These are phyloP conservation scores for Aplocera efformata DNA, from an alignment of 2,888 invertebrate genomes.

Conservation along the genomic window DNA sequence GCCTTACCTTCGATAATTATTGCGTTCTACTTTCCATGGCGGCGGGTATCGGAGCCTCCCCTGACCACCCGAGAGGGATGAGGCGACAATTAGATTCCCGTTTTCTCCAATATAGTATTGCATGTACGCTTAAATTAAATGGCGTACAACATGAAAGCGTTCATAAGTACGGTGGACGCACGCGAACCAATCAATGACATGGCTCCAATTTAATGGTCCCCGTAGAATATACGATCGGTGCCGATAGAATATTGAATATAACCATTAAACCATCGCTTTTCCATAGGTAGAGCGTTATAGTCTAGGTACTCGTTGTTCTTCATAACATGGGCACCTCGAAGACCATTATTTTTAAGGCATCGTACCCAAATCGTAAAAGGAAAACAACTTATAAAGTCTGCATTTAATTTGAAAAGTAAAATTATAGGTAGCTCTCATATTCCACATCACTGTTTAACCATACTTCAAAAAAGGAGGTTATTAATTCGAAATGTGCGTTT, in stretches of 20 bases:
- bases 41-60: slow-evolving; percentile 56
- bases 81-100: slow-evolving; percentile 69
- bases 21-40: slow-evolving; percentile 71
- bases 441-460: too few species aligned
- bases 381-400: too few species aligned
- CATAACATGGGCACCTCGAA: too few species aligned
- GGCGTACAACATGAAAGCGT: slow-evolving; percentile 64
- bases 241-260: slow-evolving; percentile 51
- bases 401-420: too few species aligned
- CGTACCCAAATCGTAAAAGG: too few species aligned
- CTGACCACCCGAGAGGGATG: slow-evolving; percentile 56
- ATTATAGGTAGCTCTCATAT: too few species aligned
- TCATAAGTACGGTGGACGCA: slow-evolving; percentile 56
- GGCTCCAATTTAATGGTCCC: slow-evolving; percentile 51
- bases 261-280: slow-evolving; percentile 32
- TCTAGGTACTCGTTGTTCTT: too few species aligned
- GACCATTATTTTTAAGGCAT: too few species aligned
- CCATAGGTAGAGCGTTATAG: too few species aligned
- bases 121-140: slow-evolving; percentile 71
- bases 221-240: slow-evolving; percentile 29
- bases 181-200: slow-evolving; percentile 61
- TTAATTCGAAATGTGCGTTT: too few species aligned
- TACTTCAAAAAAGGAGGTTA: too few species aligned
- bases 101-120: slow-evolving; percentile 60
- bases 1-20: slow-evolving; percentile 67